Percentiles rank a stretch among this genome's conserved stretches.
These are phyloP conservation scores for Ophioninae sp. DNA, from an alignment of 2,888 invertebrate genomes.

Conservation along the genomic window DNA sequence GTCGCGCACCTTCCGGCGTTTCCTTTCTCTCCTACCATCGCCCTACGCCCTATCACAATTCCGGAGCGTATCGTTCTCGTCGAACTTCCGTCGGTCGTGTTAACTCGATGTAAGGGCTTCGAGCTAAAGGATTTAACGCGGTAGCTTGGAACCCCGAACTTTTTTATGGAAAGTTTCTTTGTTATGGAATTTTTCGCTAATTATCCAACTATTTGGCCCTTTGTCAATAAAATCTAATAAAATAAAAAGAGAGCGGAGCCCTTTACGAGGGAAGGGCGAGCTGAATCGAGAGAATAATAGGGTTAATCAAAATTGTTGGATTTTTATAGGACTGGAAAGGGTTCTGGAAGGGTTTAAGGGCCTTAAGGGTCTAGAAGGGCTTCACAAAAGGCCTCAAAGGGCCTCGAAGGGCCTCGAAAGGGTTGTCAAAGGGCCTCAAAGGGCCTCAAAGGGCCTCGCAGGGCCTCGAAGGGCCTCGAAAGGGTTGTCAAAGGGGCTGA, in stretches of 20 bases:
- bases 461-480: no score
- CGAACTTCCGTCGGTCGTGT: constrained; percentile 39
- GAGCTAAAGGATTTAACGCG: constrained; percentile 56
- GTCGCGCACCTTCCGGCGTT: background rate
- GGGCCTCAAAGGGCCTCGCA: no score
- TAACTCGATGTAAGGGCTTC: constrained; percentile 43
- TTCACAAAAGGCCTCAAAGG: no score
- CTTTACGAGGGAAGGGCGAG: background rate
- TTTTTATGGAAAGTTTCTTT: constrained; percentile 42
- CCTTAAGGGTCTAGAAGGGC: no score
- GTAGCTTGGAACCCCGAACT: constrained; percentile 48
- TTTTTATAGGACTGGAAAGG: no score
- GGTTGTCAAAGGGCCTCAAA: no score
- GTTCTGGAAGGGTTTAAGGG: no score
- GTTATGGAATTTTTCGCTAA: constrained; percentile 46
- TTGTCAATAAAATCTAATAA: constrained; percentile 5
- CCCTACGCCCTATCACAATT: constrained; percentile 34
- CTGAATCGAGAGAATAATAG: no score
- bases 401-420: no score
- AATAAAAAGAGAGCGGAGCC: background rate
- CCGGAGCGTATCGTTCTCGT: constrained; percentile 22
- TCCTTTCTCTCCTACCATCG: background rate
- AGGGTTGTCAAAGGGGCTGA: no score
- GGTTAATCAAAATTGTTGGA: no score
- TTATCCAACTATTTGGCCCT: constrained; percentile 50